These are phyloP conservation scores for Ramphastos sulfuratus DNA, from an alignment of 2,113 vertebrate genomes.

Conservation along the genomic window DNA sequence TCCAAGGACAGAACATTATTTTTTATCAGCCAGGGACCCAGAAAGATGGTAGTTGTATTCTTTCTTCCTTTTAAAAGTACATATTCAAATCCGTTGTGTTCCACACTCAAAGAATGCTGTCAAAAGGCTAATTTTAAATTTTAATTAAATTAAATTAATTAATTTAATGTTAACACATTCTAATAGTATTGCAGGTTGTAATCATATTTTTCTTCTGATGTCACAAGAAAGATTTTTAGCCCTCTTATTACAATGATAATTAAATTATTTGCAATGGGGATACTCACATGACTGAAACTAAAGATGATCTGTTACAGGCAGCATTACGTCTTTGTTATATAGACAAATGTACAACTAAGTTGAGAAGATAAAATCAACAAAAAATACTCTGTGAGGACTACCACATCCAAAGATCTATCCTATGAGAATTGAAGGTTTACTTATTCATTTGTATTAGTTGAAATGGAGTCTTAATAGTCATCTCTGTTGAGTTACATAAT, in stretches of 20 bases:
- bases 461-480: background rate
- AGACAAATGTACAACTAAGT: background rate
- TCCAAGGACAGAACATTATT: background rate
- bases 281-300: background rate
- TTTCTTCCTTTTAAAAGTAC: constrained; percentile 11
- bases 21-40: background rate
- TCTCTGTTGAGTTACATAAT: background rate
- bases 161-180: background rate
- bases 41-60: background rate
- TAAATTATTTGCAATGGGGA: background rate
- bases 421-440: background rate
- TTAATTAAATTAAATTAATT: too few relatives aligned
- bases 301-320: background rate
- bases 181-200: background rate
- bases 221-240: constrained; percentile 12
- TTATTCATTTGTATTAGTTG: background rate
- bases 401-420: background rate
- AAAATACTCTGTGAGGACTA: background rate
- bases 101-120: background rate
- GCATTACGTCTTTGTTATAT: background rate
- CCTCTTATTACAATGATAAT: background rate
- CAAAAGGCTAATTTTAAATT: background rate
- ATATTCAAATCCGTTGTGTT: background rate
- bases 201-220: background rate
- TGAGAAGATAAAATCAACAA: background rate